Evolutionary conservation across 2,888 invertebrate species (phyloP).

Genomic region (Leptopilina syphax): DNA sequence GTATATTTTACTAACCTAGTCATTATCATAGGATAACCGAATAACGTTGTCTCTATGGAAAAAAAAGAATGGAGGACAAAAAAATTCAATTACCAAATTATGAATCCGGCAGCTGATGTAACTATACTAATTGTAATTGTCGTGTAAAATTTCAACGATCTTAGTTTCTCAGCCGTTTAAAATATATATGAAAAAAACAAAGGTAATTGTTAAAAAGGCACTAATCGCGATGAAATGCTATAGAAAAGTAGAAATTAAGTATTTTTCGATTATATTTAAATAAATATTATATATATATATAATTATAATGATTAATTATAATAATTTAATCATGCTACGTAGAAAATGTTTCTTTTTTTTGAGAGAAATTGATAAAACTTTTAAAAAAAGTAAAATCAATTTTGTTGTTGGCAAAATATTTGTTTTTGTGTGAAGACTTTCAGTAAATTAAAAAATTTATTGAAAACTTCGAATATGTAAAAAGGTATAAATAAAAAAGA

Average conservation of each 20-base stretch:
- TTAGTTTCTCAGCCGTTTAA: conserved; percentile 35
- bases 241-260: neutral
- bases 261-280: too few relatives aligned
- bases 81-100: conserved; percentile 38
- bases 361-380: neutral
- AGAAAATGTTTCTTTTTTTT: neutral
- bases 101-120: conserved; percentile 35
- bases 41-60: conserved; percentile 50
- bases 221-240: neutral
- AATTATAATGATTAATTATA: too few relatives aligned
- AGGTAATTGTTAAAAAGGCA: conserved; percentile 43
- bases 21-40: conserved; percentile 64
- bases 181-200: neutral
- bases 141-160: conserved; percentile 49
- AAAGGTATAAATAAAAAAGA: conserved; percentile 39
- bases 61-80: conserved; percentile 29
- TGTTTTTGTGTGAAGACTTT: neutral
- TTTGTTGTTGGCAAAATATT: neutral
- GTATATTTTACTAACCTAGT: conserved; percentile 71
- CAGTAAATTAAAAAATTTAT: neutral
- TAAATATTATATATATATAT: too few relatives aligned
- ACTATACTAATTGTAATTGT: conserved; percentile 45
- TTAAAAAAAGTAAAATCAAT: neutral
- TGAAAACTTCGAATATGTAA: neutral
- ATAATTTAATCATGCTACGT: too few relatives aligned